Base-by-base conservation (phyloP, 53 echinoderm and acorn worm genomes). In the Glandiceps talaboti region DNA sequence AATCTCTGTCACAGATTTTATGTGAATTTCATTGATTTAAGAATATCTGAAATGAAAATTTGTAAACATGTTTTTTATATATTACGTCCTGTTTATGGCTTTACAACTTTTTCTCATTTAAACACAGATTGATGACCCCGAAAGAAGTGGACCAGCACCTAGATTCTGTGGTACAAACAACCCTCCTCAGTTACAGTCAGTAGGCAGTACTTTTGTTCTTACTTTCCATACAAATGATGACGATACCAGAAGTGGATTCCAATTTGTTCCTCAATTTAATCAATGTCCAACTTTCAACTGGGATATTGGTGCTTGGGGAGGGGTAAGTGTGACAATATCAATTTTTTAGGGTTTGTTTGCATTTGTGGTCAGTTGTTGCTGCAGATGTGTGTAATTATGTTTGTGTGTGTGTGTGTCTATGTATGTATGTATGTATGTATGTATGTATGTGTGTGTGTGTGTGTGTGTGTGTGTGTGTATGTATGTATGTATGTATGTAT, bases 271-370 rank as follows among this genome's bases (percentile, higher is more conserved):
- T 0, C 75, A 81, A 27, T 95, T 92, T 80, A 74, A 29, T 26
- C 32, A 83, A 26, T 95, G 95, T 74, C 87, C 90, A 1, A 27
- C 75, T 0, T 84, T 78, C 33, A 83, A 84, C 1, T 92, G 72
- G 81, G 29, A 80, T 28, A 82, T 86, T 27, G 90, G 90, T 30
- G 84, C 86, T 30, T 92, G 86, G 88, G 76, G 79, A 30, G 84
- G 82, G 88, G 94, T 94, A 81, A 31, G 88, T 81, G n/a, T n/a
- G n/a, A n/a, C n/a, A n/a, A n/a, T n/a, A n/a, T n/a, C n/a, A n/a
- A n/a, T n/a, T n/a, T n/a, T n/a, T n/a, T n/a, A n/a, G n/a, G n/a
- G n/a, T n/a, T n/a, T n/a, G n/a, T n/a, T n/a, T n/a, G 64, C 64
- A 45, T 45, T 6, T 45, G 6, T 12, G 64, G 64, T 12, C 64